A percentile compares a stretch with the other conserved stretches of the same genome.
Evolutionary conservation across 2,888 invertebrate genomes (phyloP).

Genomic region (Melanchra persicariae): DNA sequence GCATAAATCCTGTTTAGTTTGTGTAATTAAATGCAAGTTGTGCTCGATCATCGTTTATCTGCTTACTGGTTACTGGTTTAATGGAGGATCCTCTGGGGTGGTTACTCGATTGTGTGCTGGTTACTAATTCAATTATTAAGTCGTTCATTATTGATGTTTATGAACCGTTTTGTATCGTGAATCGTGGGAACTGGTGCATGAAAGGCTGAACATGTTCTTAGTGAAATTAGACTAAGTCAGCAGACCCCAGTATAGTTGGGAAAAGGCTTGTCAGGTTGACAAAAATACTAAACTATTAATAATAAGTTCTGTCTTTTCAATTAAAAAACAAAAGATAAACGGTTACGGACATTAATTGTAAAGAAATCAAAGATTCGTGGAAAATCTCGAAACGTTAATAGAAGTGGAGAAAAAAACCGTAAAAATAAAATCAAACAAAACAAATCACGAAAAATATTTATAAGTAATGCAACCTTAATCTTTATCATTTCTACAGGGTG

Average conservation of each 20-base stretch:
- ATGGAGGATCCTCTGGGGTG: conserved; percentile 32
- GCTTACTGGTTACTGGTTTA: conserved; percentile 29
- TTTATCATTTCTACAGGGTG: conserved; percentile 48
- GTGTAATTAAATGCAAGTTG: conserved; percentile 62
- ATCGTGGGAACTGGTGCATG: conserved; percentile 9
- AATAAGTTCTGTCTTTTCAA: too few relatives aligned
- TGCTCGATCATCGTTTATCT: conserved; percentile 53
- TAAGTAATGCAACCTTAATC: not conserved
- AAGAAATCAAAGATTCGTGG: not conserved
- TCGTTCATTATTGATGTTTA: conserved; percentile 48
- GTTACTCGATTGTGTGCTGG: conserved; percentile 24
- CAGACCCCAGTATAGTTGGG: not conserved
- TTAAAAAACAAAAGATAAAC: not conserved
- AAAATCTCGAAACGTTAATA: not conserved
- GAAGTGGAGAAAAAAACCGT: too few relatives aligned
- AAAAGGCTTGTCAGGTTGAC: not conserved
- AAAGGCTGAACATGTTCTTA: too few relatives aligned
- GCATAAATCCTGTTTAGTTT: conserved; percentile 59
- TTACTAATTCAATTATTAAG: conserved; percentile 42
- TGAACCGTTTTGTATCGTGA: conserved; percentile 4
- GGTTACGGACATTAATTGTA: too few relatives aligned
- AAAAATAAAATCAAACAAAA: not conserved
- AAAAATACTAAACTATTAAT: not conserved
- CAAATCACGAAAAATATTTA: conserved; percentile 6
- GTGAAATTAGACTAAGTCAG: too few relatives aligned